phyloP scores from a whole-genome alignment of 2,113 vertebrate species.

The Conger conger region DNA sequence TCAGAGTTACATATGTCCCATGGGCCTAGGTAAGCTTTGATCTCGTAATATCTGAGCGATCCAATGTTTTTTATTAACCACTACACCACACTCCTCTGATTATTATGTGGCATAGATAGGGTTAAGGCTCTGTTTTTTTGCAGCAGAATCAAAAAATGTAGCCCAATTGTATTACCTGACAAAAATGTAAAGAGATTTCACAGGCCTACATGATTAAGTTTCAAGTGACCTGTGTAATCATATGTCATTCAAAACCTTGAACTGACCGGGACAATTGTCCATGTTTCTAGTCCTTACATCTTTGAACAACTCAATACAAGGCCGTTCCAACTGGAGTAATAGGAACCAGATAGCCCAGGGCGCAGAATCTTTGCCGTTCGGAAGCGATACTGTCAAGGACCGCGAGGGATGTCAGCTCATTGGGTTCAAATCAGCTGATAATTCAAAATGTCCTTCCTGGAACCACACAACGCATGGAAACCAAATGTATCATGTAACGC shows the following conservation, averaged over 20 bases:
- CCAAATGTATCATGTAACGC: conserved; percentile 20
- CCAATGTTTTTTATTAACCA: background rate
- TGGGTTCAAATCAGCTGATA: conserved; percentile 26
- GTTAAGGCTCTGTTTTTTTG: background rate
- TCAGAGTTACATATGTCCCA: too few relatives aligned
- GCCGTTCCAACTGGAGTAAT: conserved; percentile 54
- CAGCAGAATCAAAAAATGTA: background rate
- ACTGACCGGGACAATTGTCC: conserved; percentile 32
- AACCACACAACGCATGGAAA: conserved; percentile 7
- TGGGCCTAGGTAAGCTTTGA: background rate
- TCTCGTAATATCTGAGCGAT: background rate
- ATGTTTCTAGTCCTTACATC: conserved; percentile 31
- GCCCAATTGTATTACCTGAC: conserved; percentile 28
- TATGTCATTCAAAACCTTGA: conserved; percentile 48
- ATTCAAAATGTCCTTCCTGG: conserved; percentile 35
- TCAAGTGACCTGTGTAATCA: conserved; percentile 56
- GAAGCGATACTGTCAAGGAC: conserved; percentile 19
- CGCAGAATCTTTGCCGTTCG: background rate
- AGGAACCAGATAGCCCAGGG: conserved; percentile 55
- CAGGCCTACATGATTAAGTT: conserved; percentile 51
- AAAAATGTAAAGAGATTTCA: conserved; percentile 47
- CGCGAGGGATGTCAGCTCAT: conserved; percentile 14
- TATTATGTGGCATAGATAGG: background rate
- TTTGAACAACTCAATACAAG: conserved; percentile 58
- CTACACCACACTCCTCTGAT: background rate